phyloP scores from a whole-genome alignment of 2,797 vertebrate genomes.

The Prionace glauca region DNA sequence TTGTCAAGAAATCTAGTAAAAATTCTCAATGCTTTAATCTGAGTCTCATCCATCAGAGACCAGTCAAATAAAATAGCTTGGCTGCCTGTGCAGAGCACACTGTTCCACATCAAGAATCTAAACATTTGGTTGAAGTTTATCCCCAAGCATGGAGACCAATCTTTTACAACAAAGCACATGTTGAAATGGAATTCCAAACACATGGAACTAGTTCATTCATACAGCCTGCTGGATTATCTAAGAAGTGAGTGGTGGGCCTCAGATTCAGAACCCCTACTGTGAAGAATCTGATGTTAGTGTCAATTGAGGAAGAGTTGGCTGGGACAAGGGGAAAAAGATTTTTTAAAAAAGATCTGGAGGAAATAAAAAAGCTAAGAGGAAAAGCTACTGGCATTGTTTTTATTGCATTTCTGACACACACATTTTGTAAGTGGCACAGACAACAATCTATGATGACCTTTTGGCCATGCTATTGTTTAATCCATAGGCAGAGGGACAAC shows the following conservation, averaged over 20 bases:
- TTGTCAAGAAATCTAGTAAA: neutral
- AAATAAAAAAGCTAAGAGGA: neutral
- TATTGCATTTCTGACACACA: neutral
- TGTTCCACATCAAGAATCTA: neutral
- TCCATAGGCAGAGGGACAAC: neutral
- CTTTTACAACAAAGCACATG: neutral
- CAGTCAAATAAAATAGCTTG: neutral
- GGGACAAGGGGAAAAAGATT: neutral
- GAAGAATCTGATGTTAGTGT: neutral
- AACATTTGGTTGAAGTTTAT: neutral
- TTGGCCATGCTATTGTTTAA: neutral
- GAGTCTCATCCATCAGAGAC: neutral
- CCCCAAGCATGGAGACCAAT: neutral
- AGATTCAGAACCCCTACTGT: neutral
- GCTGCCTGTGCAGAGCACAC: neutral
- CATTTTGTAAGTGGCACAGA: neutral
- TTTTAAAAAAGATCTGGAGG: neutral
- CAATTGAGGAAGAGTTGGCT: neutral
- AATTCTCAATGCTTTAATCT: neutral
- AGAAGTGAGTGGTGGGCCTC: neutral
- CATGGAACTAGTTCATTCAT: neutral
- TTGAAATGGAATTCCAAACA: neutral
- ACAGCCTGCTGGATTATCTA: neutral
- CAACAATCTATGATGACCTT: no score
- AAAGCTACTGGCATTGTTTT: neutral